Evolutionary conservation across 2,888 invertebrate species (phyloP), one percentile per base, ranked within the genome.

Genomic region (Athalia circularis): DNA sequence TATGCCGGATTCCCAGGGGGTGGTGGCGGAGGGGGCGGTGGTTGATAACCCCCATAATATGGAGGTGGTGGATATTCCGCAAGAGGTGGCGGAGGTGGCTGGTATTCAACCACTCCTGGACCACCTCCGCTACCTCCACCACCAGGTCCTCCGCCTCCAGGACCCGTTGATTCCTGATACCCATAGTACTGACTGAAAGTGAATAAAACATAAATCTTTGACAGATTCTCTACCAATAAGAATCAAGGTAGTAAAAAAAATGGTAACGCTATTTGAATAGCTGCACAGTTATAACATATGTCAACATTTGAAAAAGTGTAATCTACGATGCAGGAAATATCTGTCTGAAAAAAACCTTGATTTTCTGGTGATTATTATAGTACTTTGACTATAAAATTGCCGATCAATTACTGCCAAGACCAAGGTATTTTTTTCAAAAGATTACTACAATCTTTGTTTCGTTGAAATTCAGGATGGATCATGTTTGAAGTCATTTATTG

Each of bases 1-100:
- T 90, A 90, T 76, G 89, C 90, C 78, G 90, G 89, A 88, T 90
- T 90, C 50, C 88, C 94, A 92, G 84, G 94, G 92, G 95, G 93
- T 81, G 93, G 89, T n/a, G 90, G 88, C 3, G 90, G 90, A n/a
- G 89, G 89, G n/a, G 91, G 90, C n/a, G 89, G 90, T 4, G 89
- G 87, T 74, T 90, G 90, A 82, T 90, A 90, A 52, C 85, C 90
- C 43, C 87, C 87, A 80, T 93, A 93, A 85, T 93, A 93, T 47
- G 92, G 92, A 81, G 92, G 91, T 80, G 93, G 91, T 11, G 93
- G 92, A 85, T 93, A 92, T 82, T 88, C 90, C 50, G 89, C 90
- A 64, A 90, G 82, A 15, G 87, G 91, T 74, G 90, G 91, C 77
- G 91, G 91, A 64, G 91, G 91, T 67, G 91, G 89, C 77, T 91